Evolutionary conservation across 2,113 vertebrate species (phyloP), one percentile per base, ranked within the genome.

Genomic region (Dicentrarchus labrax): DNA sequence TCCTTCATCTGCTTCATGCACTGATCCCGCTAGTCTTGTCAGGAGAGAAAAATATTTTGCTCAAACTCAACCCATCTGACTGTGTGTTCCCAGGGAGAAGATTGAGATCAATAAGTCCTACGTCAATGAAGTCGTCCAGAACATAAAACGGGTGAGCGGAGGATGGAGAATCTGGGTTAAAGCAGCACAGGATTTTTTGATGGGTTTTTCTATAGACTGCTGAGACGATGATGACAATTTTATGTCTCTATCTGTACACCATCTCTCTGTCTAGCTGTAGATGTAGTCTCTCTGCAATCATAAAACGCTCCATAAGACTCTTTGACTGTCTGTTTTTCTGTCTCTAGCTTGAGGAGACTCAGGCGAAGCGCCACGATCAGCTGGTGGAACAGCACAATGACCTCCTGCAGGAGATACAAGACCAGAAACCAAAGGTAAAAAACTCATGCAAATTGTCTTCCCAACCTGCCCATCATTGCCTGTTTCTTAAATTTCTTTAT

Each of bases 91-190:
- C 88, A 99, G 98, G 90, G 98, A 99, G 95, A 99, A 99, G 94
- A 97, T 97, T 0, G 98, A 99, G 92, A 99, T 99, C 96, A 99
- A 99, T 89, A 97, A 98, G 21, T 97, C 97, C 0, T 99, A 98
- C 70, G 98, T 99, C 89, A 98, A 98, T 90, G 98, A 99, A 93
- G 98, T 99, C 68, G 98, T 99, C 53, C 98, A 99, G 87, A 98
- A 97, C 92, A 98, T 99, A 86, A 99, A 99, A 86, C 95, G 98
- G 96, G 98, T 99, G 96, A 41, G 96, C 72, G 2, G 3, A 36
- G 22, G 81, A 19, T 17, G 64, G 62, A 57, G 60, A 38, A 59
- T 82, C 39, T 22, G 47, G 30, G 11, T 57, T 39, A 6, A 22
- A 75, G 59, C 62, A 41, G 38, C 22, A 0, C 12, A 11, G 41